Evolutionary conservation across 2,797 vertebrate species (phyloP), one percentile per base, ranked within the genome.

Genomic region (Notoglanidium macrostoma): DNA sequence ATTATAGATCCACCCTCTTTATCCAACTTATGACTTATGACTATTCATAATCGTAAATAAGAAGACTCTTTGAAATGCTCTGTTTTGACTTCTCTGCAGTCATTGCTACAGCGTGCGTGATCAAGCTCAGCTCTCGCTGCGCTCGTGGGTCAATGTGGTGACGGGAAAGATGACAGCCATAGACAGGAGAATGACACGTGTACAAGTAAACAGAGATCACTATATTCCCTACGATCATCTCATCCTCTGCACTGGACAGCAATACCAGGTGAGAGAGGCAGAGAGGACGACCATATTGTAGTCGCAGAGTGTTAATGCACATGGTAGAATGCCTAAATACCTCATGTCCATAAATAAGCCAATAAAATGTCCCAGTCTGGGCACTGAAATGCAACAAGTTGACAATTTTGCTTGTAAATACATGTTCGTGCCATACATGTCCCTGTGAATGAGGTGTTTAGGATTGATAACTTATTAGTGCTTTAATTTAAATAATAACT

Each of bases 81-180:
- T 61, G 26, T 94, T 90, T 94, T 92, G 88, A 93, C 61, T 57
- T 89, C 57, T 85, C 92, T n/a, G 0, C 94, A 98, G 98, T 91
- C 96, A 98, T 90, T 95, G 95, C 49, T 97, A 96, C 95, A 96
- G 92, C 92, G 93, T 95, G 91, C 94, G 94, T 91, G 96, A 97
- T 95, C 90, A 96, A 63, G 94, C 94, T 44, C 91, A 94, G 95
- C 95, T 98, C 90, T 97, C 96, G 19, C 93, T 99, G 90, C 92
- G 90, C 59, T 95, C 96, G 89, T 96, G 95, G 94, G 92, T 98
- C 92, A 94, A 86, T 0, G 91, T 97, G 63, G 95, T 98, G 91
- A 95, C 91, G 5, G 98, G 95, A 77, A 98, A 96, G 94, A 97
- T 99, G 97, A 96, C 94, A 32, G 93, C 92, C 93, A 97, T 99